Evolutionary conservation across 2,113 vertebrate genomes (phyloP).

Genomic region (Sclerurus mexicanus): DNA sequence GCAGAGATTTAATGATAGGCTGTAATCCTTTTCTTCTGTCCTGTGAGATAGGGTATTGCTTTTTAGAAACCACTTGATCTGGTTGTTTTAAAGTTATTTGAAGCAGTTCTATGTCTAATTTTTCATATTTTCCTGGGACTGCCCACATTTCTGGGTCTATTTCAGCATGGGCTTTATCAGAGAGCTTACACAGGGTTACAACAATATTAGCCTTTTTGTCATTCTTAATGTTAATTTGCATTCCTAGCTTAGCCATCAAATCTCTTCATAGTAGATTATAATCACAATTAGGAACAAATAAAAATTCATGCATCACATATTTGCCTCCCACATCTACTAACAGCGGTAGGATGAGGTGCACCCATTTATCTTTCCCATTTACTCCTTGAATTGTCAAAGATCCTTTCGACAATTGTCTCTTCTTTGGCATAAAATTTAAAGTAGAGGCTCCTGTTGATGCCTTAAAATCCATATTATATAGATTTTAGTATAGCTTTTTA

Average conservation of each 20-base stretch:
- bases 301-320: neutral
- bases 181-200: neutral
- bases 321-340: neutral
- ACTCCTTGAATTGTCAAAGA: neutral
- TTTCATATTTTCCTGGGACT: neutral
- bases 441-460: neutral
- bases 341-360: neutral
- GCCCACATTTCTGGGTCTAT: neutral
- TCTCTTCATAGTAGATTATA: neutral
- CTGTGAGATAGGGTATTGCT: neutral
- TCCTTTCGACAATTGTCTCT: neutral
- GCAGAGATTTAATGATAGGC: too few relatives aligned
- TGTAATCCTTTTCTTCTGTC: neutral
- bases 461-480: too few relatives aligned
- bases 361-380: rapidly evolving
- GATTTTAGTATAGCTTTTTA: too few relatives aligned
- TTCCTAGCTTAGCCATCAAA: neutral
- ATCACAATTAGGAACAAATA: too few relatives aligned
- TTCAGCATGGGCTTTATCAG: too few relatives aligned
- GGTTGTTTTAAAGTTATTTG: neutral
- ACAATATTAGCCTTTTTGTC: neutral
- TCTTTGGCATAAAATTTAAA: neutral
- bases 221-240: neutral
- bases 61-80: neutral
- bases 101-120: neutral